A percentile compares a stretch with the other conserved stretches of the same genome.
These are phyloP conservation scores for Galaxea fascicularis DNA, from an alignment of 92 coral and sea anemone genomes.

Conservation along the genomic window DNA sequence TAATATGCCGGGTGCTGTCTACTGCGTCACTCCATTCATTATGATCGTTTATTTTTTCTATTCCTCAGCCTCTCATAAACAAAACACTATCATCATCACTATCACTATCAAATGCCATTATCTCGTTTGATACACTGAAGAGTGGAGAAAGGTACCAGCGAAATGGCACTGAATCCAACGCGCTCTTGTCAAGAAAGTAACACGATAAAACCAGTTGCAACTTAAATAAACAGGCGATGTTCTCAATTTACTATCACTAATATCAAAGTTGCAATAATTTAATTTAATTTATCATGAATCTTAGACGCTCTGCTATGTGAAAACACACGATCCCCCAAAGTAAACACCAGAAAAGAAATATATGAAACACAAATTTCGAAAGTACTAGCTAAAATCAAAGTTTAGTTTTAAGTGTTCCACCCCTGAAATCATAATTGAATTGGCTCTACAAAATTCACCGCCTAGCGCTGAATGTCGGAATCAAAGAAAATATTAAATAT, in stretches of 20 bases:
- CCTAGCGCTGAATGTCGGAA: too few relatives aligned
- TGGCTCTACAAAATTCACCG: background rate
- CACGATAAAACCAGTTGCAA: background rate
- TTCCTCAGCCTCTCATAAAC: background rate
- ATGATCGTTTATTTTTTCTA: background rate
- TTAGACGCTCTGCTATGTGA: background rate
- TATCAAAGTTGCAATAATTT: background rate
- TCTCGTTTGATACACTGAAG: background rate
- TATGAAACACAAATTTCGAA: background rate
- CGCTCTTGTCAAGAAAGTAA: background rate
- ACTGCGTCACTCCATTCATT: background rate
- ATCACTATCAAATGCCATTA: background rate
- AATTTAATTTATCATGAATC: background rate
- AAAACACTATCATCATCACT: background rate
- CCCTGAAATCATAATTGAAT: background rate
- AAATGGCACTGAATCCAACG: background rate
- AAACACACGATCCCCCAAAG: background rate
- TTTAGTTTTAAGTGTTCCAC: background rate
- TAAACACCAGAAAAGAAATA: background rate
- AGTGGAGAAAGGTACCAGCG: background rate
- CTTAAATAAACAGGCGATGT: background rate
- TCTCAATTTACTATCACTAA: background rate
- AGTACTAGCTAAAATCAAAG: background rate
- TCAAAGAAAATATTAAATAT: too few relatives aligned
- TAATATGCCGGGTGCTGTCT: background rate